Evolutionary conservation across 1,140 invertebrate species (phyloP).

Genomic region (Scaptomyza hsui): DNA sequence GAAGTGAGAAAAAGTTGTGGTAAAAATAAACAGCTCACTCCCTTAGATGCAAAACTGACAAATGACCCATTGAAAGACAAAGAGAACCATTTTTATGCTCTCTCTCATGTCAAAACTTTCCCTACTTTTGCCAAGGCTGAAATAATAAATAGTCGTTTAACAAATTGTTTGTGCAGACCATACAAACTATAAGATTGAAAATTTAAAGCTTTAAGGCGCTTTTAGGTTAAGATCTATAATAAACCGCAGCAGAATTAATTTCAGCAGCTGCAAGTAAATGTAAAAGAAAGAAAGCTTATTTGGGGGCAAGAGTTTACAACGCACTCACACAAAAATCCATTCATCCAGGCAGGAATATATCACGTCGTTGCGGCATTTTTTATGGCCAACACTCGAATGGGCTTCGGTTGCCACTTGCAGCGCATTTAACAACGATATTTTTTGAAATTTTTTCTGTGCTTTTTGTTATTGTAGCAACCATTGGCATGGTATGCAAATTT

Average conservation of each 20-base stretch:
- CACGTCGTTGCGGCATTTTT: conserved; percentile 73
- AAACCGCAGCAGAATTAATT: conserved; percentile 1
- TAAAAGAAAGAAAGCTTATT: neutral
- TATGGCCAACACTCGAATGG: conserved; percentile 57
- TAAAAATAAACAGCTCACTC: conserved; percentile 28
- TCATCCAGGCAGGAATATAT: conserved; percentile 30
- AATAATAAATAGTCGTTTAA: conserved; percentile 11
- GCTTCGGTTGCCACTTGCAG: conserved; percentile 53
- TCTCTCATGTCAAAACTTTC: neutral
- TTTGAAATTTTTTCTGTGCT: conserved; percentile 8
- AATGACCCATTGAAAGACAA: conserved; percentile 25
- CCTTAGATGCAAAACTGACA: conserved; percentile 28
- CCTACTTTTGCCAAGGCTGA: neutral
- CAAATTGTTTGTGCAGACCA: neutral
- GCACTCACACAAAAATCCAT: neutral
- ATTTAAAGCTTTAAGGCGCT: too few species aligned
- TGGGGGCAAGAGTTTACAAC: neutral
- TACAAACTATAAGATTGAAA: neutral
- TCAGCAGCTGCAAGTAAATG: conserved; percentile 5
- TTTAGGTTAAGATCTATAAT: conserved; percentile 1
- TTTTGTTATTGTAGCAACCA: conserved; percentile 36
- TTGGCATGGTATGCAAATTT: conserved; percentile 78
- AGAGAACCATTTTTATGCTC: neutral
- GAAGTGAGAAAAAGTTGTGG: conserved; percentile 5
- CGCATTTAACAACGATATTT: conserved; percentile 31